A percentile compares a stretch with the other conserved stretches of the same genome.
Evolutionary conservation across 2,797 vertebrate species (phyloP).

Genomic region (Manis javanica): DNA sequence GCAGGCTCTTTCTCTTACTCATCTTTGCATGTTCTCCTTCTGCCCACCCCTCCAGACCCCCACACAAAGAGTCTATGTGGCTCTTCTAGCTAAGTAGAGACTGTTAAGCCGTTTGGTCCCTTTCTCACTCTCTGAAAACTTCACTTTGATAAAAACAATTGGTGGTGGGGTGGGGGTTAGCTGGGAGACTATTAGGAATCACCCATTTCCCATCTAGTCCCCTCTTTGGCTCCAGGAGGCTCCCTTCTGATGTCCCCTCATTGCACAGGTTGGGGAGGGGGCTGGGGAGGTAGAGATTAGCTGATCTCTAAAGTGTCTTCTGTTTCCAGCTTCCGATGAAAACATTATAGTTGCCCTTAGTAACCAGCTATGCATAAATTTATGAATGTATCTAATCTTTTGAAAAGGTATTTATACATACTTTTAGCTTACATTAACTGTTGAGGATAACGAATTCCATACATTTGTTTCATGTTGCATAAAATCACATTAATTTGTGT

Average conservation of each 20-base stretch:
- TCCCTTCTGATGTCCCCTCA: neutral
- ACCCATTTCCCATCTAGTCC: neutral
- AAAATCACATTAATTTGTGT: slow-evolving; percentile 69
- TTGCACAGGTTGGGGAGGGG: neutral
- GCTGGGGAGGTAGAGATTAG: slow-evolving; percentile 8
- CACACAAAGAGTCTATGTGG: neutral
- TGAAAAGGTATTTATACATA: slow-evolving; percentile 71
- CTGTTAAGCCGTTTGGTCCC: neutral
- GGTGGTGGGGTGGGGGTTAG: neutral
- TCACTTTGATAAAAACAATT: slow-evolving; percentile 29
- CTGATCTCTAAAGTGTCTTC: slow-evolving; percentile 59
- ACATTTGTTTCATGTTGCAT: slow-evolving; percentile 68
- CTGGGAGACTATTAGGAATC: slow-evolving; percentile 33
- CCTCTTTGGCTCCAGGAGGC: neutral
- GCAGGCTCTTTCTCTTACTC: neutral
- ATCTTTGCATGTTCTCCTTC: neutral
- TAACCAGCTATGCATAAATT: slow-evolving; percentile 77
- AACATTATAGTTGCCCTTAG: slow-evolving; percentile 78
- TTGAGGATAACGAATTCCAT: slow-evolving; percentile 67
- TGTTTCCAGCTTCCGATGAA: slow-evolving; percentile 67
- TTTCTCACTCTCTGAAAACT: slow-evolving; percentile 17
- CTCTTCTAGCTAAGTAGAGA: slow-evolving; percentile 11
- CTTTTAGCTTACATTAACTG: slow-evolving; percentile 65
- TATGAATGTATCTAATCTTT: slow-evolving; percentile 74
- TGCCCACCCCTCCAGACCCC: neutral